These are phyloP conservation scores for Phylloscopus trochiloides DNA, from an alignment of 2,113 vertebrate species.

Conservation along the genomic window DNA sequence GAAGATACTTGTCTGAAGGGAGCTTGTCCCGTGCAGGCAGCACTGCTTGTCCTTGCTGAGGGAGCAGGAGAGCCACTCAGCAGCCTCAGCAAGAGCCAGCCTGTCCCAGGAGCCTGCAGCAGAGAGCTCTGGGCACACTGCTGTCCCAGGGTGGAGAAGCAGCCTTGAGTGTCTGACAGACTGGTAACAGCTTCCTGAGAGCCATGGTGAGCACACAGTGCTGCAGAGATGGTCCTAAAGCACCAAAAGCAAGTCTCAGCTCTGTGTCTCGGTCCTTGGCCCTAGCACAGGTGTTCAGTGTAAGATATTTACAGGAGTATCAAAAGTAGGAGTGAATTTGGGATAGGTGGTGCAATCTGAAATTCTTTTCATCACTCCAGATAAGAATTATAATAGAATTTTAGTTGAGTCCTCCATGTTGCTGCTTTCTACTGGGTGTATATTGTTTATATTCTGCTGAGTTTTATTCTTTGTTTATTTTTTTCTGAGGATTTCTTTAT, in stretches of 20 bases:
- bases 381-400: background rate
- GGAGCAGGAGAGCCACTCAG: background rate
- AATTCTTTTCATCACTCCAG: background rate
- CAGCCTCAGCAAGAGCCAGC: background rate
- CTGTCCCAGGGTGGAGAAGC: background rate
- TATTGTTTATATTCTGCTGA: background rate
- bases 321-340: background rate
- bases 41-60: background rate
- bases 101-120: background rate
- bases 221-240: background rate
- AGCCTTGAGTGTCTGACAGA: background rate
- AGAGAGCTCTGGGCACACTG: background rate
- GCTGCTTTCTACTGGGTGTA: background rate
- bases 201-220: background rate
- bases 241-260: background rate
- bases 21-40: background rate
- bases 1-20: background rate
- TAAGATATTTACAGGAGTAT: fast-evolving
- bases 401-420: background rate
- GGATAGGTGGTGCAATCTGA: background rate
- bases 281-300: background rate
- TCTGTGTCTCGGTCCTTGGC: background rate
- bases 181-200: fast-evolving
- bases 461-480: background rate
- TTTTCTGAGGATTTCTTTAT: background rate